These are phyloP conservation scores for Sceloporus undulatus DNA, from an alignment of 2,113 vertebrate genomes.

Conservation along the genomic window DNA sequence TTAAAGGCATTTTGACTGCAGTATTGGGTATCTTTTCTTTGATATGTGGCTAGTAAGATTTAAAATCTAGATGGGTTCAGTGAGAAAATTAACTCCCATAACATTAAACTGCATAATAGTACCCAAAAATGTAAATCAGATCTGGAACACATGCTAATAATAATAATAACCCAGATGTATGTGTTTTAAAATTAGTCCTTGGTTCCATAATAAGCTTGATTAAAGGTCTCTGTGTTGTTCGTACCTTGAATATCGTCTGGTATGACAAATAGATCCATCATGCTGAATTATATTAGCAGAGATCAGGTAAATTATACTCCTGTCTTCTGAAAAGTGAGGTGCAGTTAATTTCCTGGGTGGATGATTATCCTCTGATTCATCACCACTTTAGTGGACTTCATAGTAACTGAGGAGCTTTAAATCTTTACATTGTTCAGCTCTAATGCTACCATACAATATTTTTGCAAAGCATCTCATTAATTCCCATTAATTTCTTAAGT, in stretches of 20 bases:
- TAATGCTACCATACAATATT: conserved; percentile 67
- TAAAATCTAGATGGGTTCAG: conserved; percentile 46
- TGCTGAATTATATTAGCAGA: conserved; percentile 39
- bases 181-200: not conserved
- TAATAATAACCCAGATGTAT: not conserved
- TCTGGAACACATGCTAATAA: conserved; percentile 31
- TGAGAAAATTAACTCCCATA: conserved; percentile 24
- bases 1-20: conserved; percentile 73
- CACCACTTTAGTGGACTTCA: conserved; percentile 50
- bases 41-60: conserved; percentile 60
- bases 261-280: conserved; percentile 35
- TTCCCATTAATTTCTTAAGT: conserved; percentile 37
- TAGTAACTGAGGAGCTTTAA: conserved; percentile 60
- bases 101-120: conserved; percentile 40
- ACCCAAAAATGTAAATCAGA: conserved; percentile 40
- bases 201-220: conserved; percentile 23
- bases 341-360: conserved; percentile 46
- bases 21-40: conserved; percentile 71
- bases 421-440: conserved; percentile 69
- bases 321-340: conserved; percentile 52
- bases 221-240: conserved; percentile 1
- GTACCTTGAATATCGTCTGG: conserved; percentile 12
- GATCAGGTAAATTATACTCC: conserved; percentile 61
- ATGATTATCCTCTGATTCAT: conserved; percentile 56
- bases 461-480: conserved; percentile 55